Evolutionary conservation across 2,797 vertebrate genomes (phyloP).

Genomic region (Catamblyrhynchus diadema): DNA sequence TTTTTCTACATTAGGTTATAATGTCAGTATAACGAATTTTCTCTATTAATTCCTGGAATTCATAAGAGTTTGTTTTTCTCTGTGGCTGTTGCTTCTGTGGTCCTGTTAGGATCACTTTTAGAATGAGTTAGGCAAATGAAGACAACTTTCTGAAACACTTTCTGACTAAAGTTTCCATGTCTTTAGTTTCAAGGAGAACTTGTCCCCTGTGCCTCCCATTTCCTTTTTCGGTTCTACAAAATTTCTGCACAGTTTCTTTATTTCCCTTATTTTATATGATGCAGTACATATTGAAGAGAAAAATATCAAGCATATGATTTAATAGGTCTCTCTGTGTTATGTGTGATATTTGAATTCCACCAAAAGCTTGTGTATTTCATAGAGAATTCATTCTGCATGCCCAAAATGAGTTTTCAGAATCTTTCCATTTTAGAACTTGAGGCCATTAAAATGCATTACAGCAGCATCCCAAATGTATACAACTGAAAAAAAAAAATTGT

Average conservation of each 20-base stretch:
- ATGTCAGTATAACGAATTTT: not conserved
- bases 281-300: not conserved
- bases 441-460: conserved; percentile 6
- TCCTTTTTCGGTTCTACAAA: not conserved
- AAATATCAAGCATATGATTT: not conserved
- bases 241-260: not conserved
- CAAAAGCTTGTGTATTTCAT: not conserved
- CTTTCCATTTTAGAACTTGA: not conserved
- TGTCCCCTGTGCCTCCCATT: not conserved
- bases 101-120: not conserved
- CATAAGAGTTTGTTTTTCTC: not conserved
- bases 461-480: not conserved
- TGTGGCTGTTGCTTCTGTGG: not conserved
- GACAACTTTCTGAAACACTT: not conserved
- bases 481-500: not conserved
- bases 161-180: not conserved
- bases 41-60: not conserved
- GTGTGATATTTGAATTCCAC: not conserved
- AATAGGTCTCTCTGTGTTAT: not conserved
- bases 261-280: not conserved
- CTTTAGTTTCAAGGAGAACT: not conserved
- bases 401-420: not conserved
- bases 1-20: not conserved
- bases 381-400: not conserved
- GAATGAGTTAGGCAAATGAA: not conserved